Base-by-base conservation (phyloP, 2,888 invertebrate species). In the Notodonta dromedarius region DNA sequence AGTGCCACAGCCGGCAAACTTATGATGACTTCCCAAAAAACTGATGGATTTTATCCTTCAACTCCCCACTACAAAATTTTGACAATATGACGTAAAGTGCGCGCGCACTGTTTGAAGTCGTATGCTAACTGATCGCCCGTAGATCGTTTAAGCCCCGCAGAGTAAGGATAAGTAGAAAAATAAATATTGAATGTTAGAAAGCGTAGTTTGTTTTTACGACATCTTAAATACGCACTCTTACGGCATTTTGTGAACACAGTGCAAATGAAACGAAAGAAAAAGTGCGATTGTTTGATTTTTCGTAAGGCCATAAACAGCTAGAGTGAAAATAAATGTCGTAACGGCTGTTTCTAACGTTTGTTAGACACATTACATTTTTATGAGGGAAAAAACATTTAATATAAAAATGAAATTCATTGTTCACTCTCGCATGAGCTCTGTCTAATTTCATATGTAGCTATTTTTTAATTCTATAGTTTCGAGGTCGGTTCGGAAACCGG, bases 171-270 rank as follows among this genome's bases (percentile, higher is more conserved):
- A 93, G 89, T 92, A 90, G 90, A 91, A 90, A 88, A 91, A 90
- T 85, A 92, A 93, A 93, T 93, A 93, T 93, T 93, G 84, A 82
- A 83, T 89, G 87, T 85, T 91, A 93, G 93, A 93, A 93, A 93
- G 93, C 88, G 90, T 83, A 84, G 89, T 91, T 90, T 88, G 87
- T 81, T 77, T 89, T 87, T 86, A 87, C 85, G 83, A 85, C 87
- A 89, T 84, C 82, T 77, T 59, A 73, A 58, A 87, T 82, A 84
- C 77, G 71, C 78, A 84, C 82, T 82, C 82, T 83, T 86, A 82
- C 74, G 78, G 68, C 77, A 80, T 77, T 84, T 85, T 89, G 83
- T 85, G 85, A 86, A 81, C 80, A 70, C 69, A 78, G 87, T 89
- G 90, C 74, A 90, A 91, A 93, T 89, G 87, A 88, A 88, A 89